These are phyloP conservation scores for Turdus rufiventris DNA, from an alignment of 2,113 vertebrate species.

Conservation along the genomic window DNA sequence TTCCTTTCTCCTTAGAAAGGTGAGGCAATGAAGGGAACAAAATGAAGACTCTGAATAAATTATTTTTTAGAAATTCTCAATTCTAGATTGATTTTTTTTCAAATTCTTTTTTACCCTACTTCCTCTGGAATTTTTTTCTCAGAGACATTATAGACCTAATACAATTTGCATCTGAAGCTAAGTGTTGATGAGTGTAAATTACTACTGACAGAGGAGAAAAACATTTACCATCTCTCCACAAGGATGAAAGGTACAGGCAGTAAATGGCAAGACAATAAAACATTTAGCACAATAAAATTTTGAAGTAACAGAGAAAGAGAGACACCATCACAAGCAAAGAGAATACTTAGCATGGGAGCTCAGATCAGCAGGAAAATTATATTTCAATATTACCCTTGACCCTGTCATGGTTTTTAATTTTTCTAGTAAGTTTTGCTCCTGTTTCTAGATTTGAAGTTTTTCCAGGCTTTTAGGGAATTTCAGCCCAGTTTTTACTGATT, in stretches of 20 bases:
- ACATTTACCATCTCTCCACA: background rate
- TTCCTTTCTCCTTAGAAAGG: background rate
- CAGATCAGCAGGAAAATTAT: background rate
- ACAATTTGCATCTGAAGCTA: background rate
- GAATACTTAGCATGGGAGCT: background rate
- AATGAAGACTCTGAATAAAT: background rate
- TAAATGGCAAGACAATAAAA: background rate
- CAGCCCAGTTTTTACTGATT: background rate
- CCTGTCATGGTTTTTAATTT: background rate
- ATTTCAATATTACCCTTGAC: background rate
- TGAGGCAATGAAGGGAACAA: background rate
- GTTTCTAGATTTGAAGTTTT: background rate
- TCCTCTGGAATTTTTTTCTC: background rate
- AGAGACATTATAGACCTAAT: background rate
- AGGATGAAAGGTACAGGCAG: background rate
- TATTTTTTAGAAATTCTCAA: background rate
- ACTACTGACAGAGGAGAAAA: background rate
- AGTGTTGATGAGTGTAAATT: background rate
- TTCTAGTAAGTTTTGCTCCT: background rate
- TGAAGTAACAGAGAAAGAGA: background rate
- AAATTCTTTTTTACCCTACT: background rate
- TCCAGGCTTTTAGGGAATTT: background rate
- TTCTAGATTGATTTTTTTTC: background rate
- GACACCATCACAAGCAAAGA: background rate
- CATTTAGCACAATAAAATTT: background rate